These are phyloP conservation scores for Syngnathus acus DNA, from an alignment of 2,797 vertebrate species.

Conservation along the genomic window DNA sequence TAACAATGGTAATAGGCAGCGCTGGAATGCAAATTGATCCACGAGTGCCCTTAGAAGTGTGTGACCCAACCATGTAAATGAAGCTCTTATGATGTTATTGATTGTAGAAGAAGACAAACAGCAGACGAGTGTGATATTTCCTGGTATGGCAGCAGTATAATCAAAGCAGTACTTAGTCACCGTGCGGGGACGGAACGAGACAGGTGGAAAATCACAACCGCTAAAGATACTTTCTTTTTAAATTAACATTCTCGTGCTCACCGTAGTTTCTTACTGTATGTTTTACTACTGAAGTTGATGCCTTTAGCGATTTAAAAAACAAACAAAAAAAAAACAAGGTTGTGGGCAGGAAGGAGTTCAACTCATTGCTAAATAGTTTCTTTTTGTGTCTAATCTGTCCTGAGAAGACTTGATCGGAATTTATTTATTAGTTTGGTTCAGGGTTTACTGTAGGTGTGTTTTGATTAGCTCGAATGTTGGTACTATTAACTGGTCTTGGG, in stretches of 20 bases:
- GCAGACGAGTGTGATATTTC: constrained; percentile 29
- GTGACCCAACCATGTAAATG: constrained; percentile 13
- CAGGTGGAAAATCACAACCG: constrained; percentile 18
- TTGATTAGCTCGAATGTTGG: constrained; percentile 58
- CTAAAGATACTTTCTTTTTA: constrained; percentile 28
- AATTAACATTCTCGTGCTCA: constrained; percentile 23
- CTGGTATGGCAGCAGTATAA: constrained; percentile 24
- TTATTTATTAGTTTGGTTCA: constrained; percentile 80
- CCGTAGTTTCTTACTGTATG: constrained; percentile 33
- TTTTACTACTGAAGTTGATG: constrained; percentile 63
- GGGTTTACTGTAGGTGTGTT: constrained; percentile 66
- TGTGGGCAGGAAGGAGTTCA: constrained; percentile 2
- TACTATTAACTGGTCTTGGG: constrained; percentile 64
- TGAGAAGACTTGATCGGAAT: constrained; percentile 80
- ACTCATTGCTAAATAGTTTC: constrained; percentile 7
- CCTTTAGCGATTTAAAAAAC: constrained; percentile 22
- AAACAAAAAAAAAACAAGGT: constrained; percentile 5
- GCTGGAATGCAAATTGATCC: constrained; percentile 18
- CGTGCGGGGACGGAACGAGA: constrained; percentile 9
- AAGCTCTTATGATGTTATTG: constrained; percentile 8
- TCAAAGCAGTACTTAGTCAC: constrained; percentile 17
- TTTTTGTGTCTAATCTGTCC: constrained; percentile 72
- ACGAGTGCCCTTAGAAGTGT: constrained; percentile 39
- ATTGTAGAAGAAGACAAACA: constrained; percentile 1
- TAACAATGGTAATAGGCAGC: constrained; percentile 27